Evolutionary conservation across 2,113 vertebrate species (phyloP), one percentile per base, ranked within the genome.

Genomic region (Sceloporus undulatus): DNA sequence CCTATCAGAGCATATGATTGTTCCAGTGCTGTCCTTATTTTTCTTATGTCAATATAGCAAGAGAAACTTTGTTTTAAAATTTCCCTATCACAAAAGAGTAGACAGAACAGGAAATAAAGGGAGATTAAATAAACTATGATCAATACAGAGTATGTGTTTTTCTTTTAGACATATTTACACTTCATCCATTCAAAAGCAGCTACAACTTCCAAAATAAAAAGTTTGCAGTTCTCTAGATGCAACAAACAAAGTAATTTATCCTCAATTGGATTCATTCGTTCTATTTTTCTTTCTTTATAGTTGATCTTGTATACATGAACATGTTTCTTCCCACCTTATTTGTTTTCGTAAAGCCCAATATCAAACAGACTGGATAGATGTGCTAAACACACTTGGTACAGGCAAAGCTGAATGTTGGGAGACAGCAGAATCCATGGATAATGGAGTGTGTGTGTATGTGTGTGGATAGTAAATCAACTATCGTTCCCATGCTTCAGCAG

Each of bases 201-300:
- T 56, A 34, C n/a, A 4, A 54, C 88, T 83, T 76, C 42, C 87
- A 89, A 87, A 86, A 27, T 19, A 2, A 88, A 74, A 82, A 74
- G 68, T 68, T 42, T 87, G 34, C 52, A n/a, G 18, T 14, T 73
- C 85, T 79, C 13, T 56, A 91, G 83, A 80, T 71, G 79, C 89
- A 91, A 91, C 52, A 90, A 48, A 27, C 18, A 73, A 4, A 70
- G 4, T 54, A 85, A 75, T 40, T 2, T 74, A 38, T 84, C 29
- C 42, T 48, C 82, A 23, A 19, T 11, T 84, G 82, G 70, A 74
- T 34, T 59, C 70, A 74, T 84, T 82, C 38, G 11, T 21, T 27
- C 85, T 14, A 48, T 40, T 68, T 68, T 66, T 42, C 29, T 13
- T 68, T 25, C 75, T 88, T 91, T 40, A 56, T 3, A 25, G 14